Conservation (phyloP, 2,888 invertebrate genomes). For the Strigamia transsilvanica region DNA sequence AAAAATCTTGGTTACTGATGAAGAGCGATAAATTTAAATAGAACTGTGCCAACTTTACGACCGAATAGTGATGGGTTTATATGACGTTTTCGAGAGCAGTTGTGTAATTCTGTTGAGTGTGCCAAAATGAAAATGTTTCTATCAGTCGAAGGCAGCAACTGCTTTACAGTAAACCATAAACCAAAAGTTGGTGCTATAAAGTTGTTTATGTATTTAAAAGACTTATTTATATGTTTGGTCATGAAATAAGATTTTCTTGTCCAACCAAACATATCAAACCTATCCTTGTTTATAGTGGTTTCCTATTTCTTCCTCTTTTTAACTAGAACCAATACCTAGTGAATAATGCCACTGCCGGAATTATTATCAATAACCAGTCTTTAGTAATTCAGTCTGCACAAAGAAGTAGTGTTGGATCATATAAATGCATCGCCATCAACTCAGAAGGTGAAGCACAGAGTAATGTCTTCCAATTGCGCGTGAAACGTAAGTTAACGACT, state of each 20-base stretch:
- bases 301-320: not conserved
- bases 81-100: conserved; percentile 36
- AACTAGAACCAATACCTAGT: conserved; percentile 25
- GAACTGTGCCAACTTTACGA: conserved; percentile 49
- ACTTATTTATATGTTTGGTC: conserved; percentile 46
- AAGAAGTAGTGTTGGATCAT: conserved; percentile 13
- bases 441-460: conserved; percentile 39
- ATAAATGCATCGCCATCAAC: conserved; percentile 27
- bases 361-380: conserved; percentile 35
- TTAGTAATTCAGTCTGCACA: conserved; percentile 37
- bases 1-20: conserved; percentile 33
- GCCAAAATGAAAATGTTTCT: conserved; percentile 40
- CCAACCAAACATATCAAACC: not conserved
- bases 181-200: conserved; percentile 16
- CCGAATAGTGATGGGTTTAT: conserved; percentile 41
- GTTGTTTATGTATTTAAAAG: conserved; percentile 45
- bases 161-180: conserved; percentile 37
- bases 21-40: conserved; percentile 45
- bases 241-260: conserved; percentile 10
- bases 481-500: conserved; percentile 44
- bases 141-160: conserved; percentile 42
- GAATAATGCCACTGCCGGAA: conserved; percentile 29
- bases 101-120: conserved; percentile 48
- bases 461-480: conserved; percentile 27
- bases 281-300: conserved; percentile 36